Conservation (phyloP, 2,888 invertebrate species). For the Isotomurus palustris region DNA sequence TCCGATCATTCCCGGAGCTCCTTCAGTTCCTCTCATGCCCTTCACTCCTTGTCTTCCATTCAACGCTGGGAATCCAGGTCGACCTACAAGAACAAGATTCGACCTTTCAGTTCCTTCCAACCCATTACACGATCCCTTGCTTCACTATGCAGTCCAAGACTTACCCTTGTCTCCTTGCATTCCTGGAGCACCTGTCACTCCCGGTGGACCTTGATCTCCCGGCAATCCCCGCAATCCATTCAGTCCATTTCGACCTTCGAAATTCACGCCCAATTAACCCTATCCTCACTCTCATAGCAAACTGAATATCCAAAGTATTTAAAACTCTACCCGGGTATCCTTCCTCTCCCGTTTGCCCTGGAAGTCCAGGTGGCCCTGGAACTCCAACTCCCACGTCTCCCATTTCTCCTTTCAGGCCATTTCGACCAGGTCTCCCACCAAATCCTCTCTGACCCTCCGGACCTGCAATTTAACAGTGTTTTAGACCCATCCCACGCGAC, state of each 20-base stretch:
- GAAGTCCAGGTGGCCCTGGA: slow-evolving; percentile 50
- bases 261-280: neutral
- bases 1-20: slow-evolving; percentile 38
- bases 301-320: no score
- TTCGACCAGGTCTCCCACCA: slow-evolving; percentile 50
- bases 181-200: slow-evolving; percentile 12
- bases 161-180: slow-evolving; percentile 20
- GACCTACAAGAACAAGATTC: slow-evolving; percentile 23
- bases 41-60: slow-evolving; percentile 35
- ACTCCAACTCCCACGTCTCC: slow-evolving; percentile 51
- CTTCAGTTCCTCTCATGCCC: slow-evolving; percentile 46
- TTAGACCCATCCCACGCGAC: neutral
- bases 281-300: slow-evolving; percentile 3
- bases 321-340: slow-evolving; percentile 48
- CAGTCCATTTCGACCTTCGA: slow-evolving; percentile 13
- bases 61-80: slow-evolving; percentile 27
- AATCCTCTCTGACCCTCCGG: slow-evolving; percentile 33
- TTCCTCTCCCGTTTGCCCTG: slow-evolving; percentile 46
- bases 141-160: neutral
- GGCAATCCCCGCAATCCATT: slow-evolving; percentile 11
- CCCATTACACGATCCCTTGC: slow-evolving; percentile 8
- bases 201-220: slow-evolving; percentile 17
- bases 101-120: neutral
- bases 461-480: slow-evolving; percentile 12
- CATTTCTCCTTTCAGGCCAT: slow-evolving; percentile 57